A percentile compares a stretch with the other conserved stretches of the same genome.
These are phyloP conservation scores for Galago senegalensis DNA, from an alignment of 2,797 vertebrate genomes.

Conservation along the genomic window DNA sequence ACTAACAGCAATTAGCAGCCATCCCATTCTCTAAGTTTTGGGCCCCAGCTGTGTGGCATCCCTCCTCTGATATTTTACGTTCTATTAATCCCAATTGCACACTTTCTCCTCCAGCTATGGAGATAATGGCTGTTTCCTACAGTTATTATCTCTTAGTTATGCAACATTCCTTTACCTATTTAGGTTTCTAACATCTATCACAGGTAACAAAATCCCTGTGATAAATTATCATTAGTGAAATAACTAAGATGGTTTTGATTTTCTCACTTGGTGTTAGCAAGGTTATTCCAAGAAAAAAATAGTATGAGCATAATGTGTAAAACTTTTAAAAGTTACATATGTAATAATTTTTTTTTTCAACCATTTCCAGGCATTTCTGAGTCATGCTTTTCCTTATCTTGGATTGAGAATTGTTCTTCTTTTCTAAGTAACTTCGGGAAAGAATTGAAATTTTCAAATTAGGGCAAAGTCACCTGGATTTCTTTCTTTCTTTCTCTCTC, in stretches of 20 bases:
- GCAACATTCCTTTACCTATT: background rate
- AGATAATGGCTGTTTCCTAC: background rate
- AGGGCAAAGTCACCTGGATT: background rate
- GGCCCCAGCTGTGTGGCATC: rapidly evolving
- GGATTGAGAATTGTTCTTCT: background rate
- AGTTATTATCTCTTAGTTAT: background rate
- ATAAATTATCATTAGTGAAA: background rate
- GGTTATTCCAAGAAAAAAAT: background rate
- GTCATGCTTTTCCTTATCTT: background rate
- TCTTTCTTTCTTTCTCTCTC: no score
- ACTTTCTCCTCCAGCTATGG: background rate
- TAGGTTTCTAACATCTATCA: background rate
- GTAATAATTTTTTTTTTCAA: background rate
- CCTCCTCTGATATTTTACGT: background rate
- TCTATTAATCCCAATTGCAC: background rate
- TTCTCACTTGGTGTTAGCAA: background rate
- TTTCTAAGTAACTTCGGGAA: background rate
- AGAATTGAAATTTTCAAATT: background rate
- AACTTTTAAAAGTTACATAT: background rate
- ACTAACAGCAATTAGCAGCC: background rate
- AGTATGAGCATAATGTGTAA: constrained; percentile 3
- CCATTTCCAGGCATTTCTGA: background rate
- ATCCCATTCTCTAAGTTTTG: background rate
- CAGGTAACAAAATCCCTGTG: background rate
- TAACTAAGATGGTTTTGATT: constrained; percentile 11